Evolutionary conservation across 2,888 invertebrate genomes (phyloP).

Genomic region (Hypena proboscidalis): DNA sequence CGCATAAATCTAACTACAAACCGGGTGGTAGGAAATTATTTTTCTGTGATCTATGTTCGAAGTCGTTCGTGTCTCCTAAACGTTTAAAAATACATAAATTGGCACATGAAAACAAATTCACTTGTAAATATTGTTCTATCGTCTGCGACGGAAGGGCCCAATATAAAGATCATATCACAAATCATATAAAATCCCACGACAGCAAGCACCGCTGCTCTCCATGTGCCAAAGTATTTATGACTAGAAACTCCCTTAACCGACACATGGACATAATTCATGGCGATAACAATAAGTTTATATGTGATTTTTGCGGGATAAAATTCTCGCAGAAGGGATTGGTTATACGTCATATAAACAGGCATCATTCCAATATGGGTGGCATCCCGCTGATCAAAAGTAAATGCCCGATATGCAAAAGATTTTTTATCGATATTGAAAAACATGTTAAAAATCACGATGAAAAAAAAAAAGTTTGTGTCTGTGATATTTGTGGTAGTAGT

Average conservation of each 20-base stretch:
- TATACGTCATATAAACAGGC: conserved; percentile 15
- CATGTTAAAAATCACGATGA: conserved; percentile 21
- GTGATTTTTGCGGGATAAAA: conserved; percentile 9
- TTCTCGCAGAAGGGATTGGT: conserved; percentile 20
- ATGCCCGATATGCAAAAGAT: conserved; percentile 28
- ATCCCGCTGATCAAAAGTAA: conserved; percentile 13
- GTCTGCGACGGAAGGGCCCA: conserved; percentile 12
- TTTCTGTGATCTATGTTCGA: conserved; percentile 22
- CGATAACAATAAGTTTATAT: conserved; percentile 7
- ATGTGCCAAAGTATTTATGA: conserved; percentile 4
- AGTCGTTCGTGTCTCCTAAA: neutral
- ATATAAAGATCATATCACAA: neutral
- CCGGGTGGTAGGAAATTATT: neutral
- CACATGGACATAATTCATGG: conserved; percentile 18
- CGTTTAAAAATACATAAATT: conserved; percentile 16
- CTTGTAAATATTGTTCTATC: conserved; percentile 16
- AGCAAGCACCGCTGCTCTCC: conserved; percentile 6
- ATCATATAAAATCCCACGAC: neutral
- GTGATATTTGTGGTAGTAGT: conserved; percentile 19
- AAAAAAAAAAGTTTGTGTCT: conserved; percentile 7
- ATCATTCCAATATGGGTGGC: conserved; percentile 3
- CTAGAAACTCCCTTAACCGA: conserved; percentile 11
- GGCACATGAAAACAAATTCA: conserved; percentile 23
- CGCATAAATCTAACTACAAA: neutral
- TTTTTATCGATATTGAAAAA: conserved; percentile 7